Base-by-base conservation (phyloP, 1,140 invertebrate genomes). In the Macrosteles quadrilineatus region DNA sequence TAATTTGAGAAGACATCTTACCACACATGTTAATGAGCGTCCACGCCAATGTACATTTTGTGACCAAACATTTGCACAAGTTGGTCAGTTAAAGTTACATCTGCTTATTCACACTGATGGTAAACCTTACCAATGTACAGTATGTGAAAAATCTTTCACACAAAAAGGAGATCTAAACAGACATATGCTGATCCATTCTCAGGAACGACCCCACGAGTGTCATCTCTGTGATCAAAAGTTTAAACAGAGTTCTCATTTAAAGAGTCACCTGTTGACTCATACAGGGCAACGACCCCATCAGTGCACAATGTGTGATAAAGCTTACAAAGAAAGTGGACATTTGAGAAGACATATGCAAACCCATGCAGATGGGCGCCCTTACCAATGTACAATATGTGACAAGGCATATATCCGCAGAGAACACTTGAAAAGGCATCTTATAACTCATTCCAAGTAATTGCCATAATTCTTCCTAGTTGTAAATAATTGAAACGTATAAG, bases 121-220 rank as follows among this genome's bases (percentile, higher is more conserved):
- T 76, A 87, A 88, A 76, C 88, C 88, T n/a, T 90, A 88, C 74
- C 77, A 82, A 12, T 89, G 87, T 75, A 79, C 82, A 21, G 76
- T 81, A 36, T 89, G 87, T 76, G 83, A 83, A 23, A 79, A 85
- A 71, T 80, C 85, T 2, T 89, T 89, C 75, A 87, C 87, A 72
- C 71, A 87, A 45, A 89, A 88, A 75, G 83, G 83, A 3, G 83
- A 85, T 73, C 78, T 88, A 2, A 77, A 86, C 50, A 77, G 87
- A 32, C 87, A 88, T 75, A 75, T 81, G 17, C 71, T 76, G 9
- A 75, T 72, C 17, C 74, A 75, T 40, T 74, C 73, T 11, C 71
- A 73, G 69, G 73, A 73, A 0, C 69, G 73, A 25, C 40, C 66
- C 29, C 72, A 70, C 36, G 69, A 76, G 3, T 78, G 77, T 45